phyloP scores from a whole-genome alignment of 2,113 vertebrate genomes.

The Notiomystis cincta region DNA sequence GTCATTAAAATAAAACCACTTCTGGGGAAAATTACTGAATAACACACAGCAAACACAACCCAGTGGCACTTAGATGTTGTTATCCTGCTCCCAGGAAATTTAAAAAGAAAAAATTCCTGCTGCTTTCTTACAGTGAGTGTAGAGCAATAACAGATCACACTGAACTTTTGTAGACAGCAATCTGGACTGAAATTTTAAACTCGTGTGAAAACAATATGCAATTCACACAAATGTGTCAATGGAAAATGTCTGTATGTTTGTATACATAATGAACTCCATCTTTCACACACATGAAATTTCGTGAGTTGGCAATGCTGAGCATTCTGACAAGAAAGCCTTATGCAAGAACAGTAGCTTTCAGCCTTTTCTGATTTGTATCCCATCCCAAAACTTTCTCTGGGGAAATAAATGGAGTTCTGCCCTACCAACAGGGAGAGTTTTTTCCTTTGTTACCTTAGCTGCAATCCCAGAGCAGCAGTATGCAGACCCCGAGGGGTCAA shows the following conservation, averaged over 20 bases:
- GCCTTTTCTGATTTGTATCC: not conserved
- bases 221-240: not conserved
- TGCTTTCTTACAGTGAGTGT: not conserved
- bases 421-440: not conserved
- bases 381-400: not conserved
- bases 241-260: not conserved
- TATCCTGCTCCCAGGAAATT: slow-evolving; percentile 20
- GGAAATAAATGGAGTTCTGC: slow-evolving; percentile 18
- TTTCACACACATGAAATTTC: not conserved
- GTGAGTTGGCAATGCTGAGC: not conserved
- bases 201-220: not conserved
- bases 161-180: not conserved
- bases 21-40: slow-evolving; percentile 34
- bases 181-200: not conserved
- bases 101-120: slow-evolving; percentile 27
- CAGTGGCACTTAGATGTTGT: slow-evolving; percentile 11
- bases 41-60: slow-evolving; percentile 7
- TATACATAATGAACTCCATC: not conserved
- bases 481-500: not conserved
- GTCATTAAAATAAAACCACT: slow-evolving; percentile 35
- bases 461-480: not conserved
- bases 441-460: slow-evolving; percentile 6
- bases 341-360: not conserved
- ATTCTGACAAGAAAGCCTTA: not conserved
- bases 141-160: not conserved